Evolutionary conservation across 2,113 vertebrate species (phyloP).

Genomic region (Chlamydotis undulata): DNA sequence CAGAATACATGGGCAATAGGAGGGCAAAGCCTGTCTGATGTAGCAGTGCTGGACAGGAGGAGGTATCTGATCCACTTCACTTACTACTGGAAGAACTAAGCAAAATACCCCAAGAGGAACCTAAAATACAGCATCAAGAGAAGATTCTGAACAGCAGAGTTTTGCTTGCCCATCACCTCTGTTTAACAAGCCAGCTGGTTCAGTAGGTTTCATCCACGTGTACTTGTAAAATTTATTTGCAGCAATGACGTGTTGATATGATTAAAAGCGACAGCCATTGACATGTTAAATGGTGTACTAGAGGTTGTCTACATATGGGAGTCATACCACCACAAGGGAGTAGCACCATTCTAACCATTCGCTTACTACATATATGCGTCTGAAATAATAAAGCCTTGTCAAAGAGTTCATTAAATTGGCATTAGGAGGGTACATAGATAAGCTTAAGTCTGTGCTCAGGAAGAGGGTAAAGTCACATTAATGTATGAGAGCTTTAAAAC

Average conservation of each 20-base stretch:
- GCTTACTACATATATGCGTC: not conserved
- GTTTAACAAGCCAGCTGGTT: not conserved
- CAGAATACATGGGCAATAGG: not conserved
- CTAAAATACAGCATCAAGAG: not conserved
- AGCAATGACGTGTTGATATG: not conserved
- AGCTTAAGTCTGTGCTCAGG: not conserved
- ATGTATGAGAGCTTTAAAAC: not conserved
- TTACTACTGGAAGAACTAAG: not conserved
- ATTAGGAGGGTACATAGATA: not conserved
- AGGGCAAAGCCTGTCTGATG: not conserved
- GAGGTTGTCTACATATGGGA: not conserved
- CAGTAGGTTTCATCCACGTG: not conserved
- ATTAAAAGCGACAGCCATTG: not conserved
- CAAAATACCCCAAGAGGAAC: not conserved
- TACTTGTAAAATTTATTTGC: not conserved
- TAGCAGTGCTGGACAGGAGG: not conserved
- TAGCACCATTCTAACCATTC: not conserved
- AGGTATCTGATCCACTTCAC: not conserved
- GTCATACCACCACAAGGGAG: not conserved
- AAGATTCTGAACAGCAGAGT: not conserved
- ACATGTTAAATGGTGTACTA: not conserved
- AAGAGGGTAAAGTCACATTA: not conserved
- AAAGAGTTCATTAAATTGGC: not conserved
- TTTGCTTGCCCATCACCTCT: not conserved
- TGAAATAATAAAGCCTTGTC: not conserved